Base-by-base conservation (phyloP, 2,113 vertebrate species). In the Eublepharis macularius region DNA sequence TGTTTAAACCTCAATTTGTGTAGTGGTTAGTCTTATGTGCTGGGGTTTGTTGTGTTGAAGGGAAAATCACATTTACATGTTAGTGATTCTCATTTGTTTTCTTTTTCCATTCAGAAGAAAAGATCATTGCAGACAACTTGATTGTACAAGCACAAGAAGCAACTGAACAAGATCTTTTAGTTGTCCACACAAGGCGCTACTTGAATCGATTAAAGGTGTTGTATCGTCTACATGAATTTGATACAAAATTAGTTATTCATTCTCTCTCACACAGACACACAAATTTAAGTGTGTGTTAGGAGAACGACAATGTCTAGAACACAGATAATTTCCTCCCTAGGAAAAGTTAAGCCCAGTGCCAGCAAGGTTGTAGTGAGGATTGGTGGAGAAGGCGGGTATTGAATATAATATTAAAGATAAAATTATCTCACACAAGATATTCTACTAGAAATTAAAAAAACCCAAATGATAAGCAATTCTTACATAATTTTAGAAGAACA, bases 201-300 rank as follows among this genome's bases (percentile, higher is more conserved):
- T 97, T 99, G 90, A 98, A 96, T 83, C 97, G 96, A 94, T 94
- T 99, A 47, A 99, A 99, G 98, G 98, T 99, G 89, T 49, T 91
- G 91, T 94, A 89, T 76, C 60, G 17, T n/a, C 26, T 29, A 68
- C 88, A 84, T 72, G 16, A 63, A 81, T 47, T 2, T 45, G 26
- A 19, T 19, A 75, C n/a, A 11, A 5, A 7, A 36, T 68, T 12
- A 72, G 36, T 43, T 14, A 13, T 39, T 41, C 8, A 26, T 29
- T 9, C 11, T 9, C 9, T 36, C 17, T 6, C 47, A 54, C 34
- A 34, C 43, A 11, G 3, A 45, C 8, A 4, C 32, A 54, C 29
- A 34, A 49, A 57, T 9, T 60, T 72, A 63, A 82, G 39, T 81
- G 47, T 70, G 39, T 6, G 1, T 11, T 70, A 76, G 51, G n/a